Evolutionary conservation across 2,797 vertebrate genomes (phyloP).

Genomic region (Rhynchonycteris naso): DNA sequence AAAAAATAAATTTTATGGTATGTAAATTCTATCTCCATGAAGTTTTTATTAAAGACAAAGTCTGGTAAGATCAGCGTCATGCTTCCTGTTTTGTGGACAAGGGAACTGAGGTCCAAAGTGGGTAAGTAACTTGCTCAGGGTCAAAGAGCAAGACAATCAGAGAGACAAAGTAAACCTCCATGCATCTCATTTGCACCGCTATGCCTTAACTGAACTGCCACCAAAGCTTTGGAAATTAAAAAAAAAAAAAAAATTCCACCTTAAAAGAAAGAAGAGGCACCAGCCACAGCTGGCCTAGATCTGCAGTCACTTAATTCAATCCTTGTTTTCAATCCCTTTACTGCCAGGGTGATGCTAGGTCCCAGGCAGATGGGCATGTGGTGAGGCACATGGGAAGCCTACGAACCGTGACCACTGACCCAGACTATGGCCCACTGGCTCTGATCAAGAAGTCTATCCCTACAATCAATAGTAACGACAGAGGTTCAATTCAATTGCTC

Average conservation of each 20-base stretch:
- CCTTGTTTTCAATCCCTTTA: slow-evolving; percentile 51
- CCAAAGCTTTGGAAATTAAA: not conserved
- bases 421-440: slow-evolving; percentile 49
- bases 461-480: slow-evolving; percentile 61
- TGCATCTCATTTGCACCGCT: slow-evolving; percentile 1
- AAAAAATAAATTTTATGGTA: not conserved
- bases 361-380: not conserved
- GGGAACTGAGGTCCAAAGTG: not conserved
- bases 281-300: slow-evolving; percentile 53
- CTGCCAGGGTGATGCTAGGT: slow-evolving; percentile 12
- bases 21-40: not conserved
- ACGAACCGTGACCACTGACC: slow-evolving; percentile 49
- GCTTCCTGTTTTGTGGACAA: not conserved
- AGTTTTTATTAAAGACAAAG: slow-evolving; percentile 49
- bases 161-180: not conserved
- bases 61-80: not conserved
- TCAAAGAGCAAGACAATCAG: not conserved
- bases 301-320: slow-evolving; percentile 61
- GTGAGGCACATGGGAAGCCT: not conserved
- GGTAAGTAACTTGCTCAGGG: not conserved
- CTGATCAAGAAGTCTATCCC: slow-evolving; percentile 27
- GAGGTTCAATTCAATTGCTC: slow-evolving; percentile 67
- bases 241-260: not conserved
- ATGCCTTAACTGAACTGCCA: not conserved
- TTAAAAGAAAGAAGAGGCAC: not conserved